phyloP scores from a whole-genome alignment of 2,113 vertebrate species.

The Notarius lentiginosus region DNA sequence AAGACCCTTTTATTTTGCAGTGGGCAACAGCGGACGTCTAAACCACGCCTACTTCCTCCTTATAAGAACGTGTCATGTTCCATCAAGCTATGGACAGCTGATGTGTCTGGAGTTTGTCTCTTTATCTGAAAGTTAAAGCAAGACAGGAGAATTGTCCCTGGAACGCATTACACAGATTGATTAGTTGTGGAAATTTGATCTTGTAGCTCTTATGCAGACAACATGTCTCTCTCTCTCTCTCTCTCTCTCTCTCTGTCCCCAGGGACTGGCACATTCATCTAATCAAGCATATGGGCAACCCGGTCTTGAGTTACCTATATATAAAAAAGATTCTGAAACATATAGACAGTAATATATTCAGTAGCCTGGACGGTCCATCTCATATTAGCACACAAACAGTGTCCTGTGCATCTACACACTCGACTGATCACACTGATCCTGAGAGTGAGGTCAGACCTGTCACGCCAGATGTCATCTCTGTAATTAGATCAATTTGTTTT shows the following conservation, averaged over 20 bases:
- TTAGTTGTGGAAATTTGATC: conserved; percentile 28
- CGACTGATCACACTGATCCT: background rate
- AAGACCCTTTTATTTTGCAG: background rate
- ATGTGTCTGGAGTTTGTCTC: background rate
- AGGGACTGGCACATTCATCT: background rate
- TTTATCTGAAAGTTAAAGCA: background rate
- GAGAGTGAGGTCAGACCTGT: conserved; percentile 44
- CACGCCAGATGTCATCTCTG: conserved; percentile 38
- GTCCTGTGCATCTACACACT: conserved; percentile 4
- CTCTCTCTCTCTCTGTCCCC: background rate
- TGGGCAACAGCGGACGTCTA: background rate
- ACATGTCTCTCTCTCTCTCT: background rate
- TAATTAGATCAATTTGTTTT: conserved; percentile 48
- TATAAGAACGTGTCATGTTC: background rate
- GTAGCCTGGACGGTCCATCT: background rate
- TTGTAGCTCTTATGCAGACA: background rate
- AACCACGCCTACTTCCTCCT: background rate
- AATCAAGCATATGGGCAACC: background rate
- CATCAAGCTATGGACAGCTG: background rate
- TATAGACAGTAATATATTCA: background rate
- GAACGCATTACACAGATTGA: background rate
- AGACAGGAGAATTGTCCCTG: background rate
- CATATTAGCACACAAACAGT: background rate
- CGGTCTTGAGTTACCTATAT: background rate
- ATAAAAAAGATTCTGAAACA: background rate